These are phyloP conservation scores for Ophraella communa DNA, from an alignment of 2,888 invertebrate species.

Conservation along the genomic window DNA sequence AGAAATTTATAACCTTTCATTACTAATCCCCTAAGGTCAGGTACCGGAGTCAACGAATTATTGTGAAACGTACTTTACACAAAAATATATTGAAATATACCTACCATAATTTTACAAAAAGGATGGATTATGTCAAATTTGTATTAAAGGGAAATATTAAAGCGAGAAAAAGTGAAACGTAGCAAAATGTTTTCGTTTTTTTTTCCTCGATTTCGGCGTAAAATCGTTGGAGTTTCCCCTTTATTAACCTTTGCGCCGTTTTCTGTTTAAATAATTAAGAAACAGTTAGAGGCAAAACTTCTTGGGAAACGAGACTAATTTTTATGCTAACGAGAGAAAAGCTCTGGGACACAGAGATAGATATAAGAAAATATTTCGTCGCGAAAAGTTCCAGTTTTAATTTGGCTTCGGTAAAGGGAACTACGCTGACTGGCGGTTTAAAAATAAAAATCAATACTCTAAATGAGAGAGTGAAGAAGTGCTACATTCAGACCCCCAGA, in stretches of 20 bases:
- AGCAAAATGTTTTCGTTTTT: no score
- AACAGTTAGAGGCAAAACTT: background rate
- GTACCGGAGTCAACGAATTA: no score
- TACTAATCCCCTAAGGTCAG: no score
- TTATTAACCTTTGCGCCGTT: background rate
- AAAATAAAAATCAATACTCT: constrained; percentile 42
- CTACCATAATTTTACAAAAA: no score
- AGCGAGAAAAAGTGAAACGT: no score
- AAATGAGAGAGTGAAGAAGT: constrained; percentile 21
- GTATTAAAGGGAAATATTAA: no score
- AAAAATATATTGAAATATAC: no score
- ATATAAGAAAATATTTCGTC: constrained; percentile 54
- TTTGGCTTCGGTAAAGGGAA: constrained; percentile 50
- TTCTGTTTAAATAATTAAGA: background rate
- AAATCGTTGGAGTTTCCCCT: no score
- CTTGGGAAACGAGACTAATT: constrained; percentile 28
- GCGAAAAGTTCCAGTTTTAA: constrained; percentile 57
- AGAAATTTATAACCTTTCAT: no score
- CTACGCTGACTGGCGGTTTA: constrained; percentile 42
- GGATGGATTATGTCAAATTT: no score
- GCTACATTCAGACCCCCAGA: constrained; percentile 6
- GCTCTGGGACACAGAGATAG: constrained; percentile 48
- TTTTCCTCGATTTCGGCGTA: no score
- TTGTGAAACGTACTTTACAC: no score
- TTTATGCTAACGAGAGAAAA: constrained; percentile 48